phyloP scores from a whole-genome alignment of 2,888 invertebrate genomes.

The Harmothoe impar region DNA sequence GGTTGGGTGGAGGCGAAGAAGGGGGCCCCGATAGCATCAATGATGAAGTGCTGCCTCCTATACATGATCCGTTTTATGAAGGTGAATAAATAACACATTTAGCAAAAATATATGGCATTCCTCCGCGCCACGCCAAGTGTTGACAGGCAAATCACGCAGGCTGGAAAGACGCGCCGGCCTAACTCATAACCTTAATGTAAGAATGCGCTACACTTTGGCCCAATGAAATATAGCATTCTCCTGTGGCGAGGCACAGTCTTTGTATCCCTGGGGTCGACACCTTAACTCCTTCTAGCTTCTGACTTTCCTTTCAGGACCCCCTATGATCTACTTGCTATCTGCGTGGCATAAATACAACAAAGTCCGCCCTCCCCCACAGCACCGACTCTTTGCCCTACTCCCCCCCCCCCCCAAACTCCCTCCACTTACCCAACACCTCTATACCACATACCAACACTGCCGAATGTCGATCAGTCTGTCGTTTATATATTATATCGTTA shows the following conservation, averaged over 20 bases:
- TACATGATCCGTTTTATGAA: slow-evolving; percentile 58
- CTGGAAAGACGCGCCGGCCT: slow-evolving; percentile 17
- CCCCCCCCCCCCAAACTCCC: neutral
- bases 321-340: slow-evolving; percentile 50
- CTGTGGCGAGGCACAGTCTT: slow-evolving; percentile 1
- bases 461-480: neutral
- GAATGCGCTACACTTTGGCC: slow-evolving; percentile 46
- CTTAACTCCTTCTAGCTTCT: slow-evolving; percentile 41
- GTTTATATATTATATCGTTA: no score
- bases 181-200: slow-evolving; percentile 58
- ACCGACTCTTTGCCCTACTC: neutral
- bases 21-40: slow-evolving; percentile 38
- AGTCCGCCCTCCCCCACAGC: neutral
- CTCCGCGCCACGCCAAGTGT: slow-evolving; percentile 34
- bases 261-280: slow-evolving; percentile 46
- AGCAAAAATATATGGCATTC: slow-evolving; percentile 57
- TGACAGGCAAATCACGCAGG: slow-evolving; percentile 48
- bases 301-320: slow-evolving; percentile 49
- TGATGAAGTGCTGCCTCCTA: slow-evolving; percentile 46
- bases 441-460: neutral
- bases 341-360: slow-evolving; percentile 55
- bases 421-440: neutral
- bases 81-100: slow-evolving; percentile 58
- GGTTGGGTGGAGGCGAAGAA: neutral
- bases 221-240: slow-evolving; percentile 54